Evolutionary conservation across 2,888 invertebrate genomes (phyloP).

Genomic region (Drepana falcataria): DNA sequence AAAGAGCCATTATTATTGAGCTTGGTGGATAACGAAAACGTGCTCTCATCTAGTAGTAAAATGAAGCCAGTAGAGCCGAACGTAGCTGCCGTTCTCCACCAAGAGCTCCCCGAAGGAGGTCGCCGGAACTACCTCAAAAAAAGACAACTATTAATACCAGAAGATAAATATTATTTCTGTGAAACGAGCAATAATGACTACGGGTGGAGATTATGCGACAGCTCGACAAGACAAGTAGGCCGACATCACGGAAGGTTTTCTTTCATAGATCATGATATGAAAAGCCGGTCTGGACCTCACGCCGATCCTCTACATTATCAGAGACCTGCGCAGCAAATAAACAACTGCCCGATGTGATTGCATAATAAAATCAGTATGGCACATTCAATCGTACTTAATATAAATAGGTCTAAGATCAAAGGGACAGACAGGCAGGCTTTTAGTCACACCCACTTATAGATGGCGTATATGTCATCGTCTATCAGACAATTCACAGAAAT

Average conservation of each 20-base stretch:
- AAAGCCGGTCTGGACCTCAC: conserved; percentile 15
- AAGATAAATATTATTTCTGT: conserved; percentile 24
- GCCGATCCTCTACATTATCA: neutral
- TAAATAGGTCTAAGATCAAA: neutral
- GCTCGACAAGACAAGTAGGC: conserved; percentile 3
- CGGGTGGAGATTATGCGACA: conserved; percentile 26
- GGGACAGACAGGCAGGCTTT: no score
- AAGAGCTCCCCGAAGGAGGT: conserved; percentile 11
- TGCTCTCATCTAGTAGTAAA: conserved; percentile 2
- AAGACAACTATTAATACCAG: conserved; percentile 19
- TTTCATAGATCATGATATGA: conserved; percentile 9
- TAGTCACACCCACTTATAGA: no score
- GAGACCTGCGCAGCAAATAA: neutral
- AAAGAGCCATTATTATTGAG: neutral
- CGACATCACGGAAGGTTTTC: conserved; percentile 10
- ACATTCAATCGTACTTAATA: neutral
- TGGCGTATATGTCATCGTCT: no score
- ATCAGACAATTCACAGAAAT: no score
- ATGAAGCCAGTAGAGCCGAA: conserved; percentile 14
- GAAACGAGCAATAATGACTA: conserved; percentile 21
- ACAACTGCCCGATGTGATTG: neutral
- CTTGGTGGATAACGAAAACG: neutral
- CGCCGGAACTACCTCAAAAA: conserved; percentile 19
- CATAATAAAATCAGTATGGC: neutral
- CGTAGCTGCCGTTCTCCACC: conserved; percentile 6